Percentiles rank a stretch among this genome's conserved stretches.
Evolutionary conservation across 1,140 invertebrate species (phyloP).

Genomic region (Littorina saxatilis): DNA sequence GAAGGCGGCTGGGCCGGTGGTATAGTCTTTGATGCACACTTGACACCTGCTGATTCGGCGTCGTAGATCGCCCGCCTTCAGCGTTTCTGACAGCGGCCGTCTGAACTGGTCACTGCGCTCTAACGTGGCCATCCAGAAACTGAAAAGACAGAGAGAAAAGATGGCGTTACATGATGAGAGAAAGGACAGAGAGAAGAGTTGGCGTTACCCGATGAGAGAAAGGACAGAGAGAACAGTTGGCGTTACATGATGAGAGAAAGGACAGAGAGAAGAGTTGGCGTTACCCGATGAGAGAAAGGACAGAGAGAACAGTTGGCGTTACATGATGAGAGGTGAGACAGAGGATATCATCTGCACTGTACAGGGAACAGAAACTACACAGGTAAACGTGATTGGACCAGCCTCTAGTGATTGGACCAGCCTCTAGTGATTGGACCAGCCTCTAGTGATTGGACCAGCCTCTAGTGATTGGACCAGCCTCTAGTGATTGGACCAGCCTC

Average conservation of each 20-base stretch:
- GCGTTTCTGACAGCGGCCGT: conserved; percentile 90
- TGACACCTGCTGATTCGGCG: conserved; percentile 93
- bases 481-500: too few relatives aligned
- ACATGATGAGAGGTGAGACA: too few relatives aligned
- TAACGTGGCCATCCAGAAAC: conserved; percentile 98
- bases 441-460: too few relatives aligned
- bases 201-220: not conserved
- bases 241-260: too few relatives aligned
- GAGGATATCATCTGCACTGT: too few relatives aligned
- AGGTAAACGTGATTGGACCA: too few relatives aligned
- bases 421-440: too few relatives aligned
- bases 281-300: not conserved
- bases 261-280: not conserved
- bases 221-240: conserved; percentile 44
- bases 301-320: conserved; percentile 42
- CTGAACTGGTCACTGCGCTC: conserved; percentile 87
- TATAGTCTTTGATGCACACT: conserved; percentile 86
- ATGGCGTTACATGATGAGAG: conserved; percentile 26
- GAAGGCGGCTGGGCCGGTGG: conserved; percentile 35
- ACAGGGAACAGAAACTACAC: too few relatives aligned
- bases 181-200: not conserved
- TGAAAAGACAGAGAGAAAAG: conserved; percentile 80
- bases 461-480: too few relatives aligned
- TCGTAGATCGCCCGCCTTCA: conserved; percentile 92
- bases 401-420: too few relatives aligned